Evolutionary conservation across 2,113 vertebrate genomes (phyloP).

Genomic region (Struthidea cinerea): DNA sequence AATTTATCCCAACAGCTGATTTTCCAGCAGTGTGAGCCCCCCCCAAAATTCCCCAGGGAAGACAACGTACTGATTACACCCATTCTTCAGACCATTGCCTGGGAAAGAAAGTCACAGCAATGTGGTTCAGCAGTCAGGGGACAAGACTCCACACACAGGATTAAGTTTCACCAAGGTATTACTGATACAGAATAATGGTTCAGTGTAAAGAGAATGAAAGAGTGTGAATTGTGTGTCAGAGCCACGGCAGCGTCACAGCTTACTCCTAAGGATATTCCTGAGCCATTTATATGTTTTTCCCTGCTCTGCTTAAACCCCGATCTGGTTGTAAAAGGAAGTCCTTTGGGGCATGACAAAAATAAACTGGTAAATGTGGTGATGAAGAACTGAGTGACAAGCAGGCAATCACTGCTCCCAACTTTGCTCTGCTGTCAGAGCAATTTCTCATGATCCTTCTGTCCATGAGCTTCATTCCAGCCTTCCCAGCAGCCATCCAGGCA

Average conservation of each 20-base stretch:
- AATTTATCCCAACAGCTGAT: background rate
- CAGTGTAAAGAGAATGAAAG: background rate
- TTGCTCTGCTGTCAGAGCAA: background rate
- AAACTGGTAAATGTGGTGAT: background rate
- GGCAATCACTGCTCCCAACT: background rate
- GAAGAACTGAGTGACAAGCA: background rate
- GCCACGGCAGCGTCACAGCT: background rate
- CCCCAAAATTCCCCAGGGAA: background rate
- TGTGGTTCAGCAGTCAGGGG: background rate
- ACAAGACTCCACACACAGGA: background rate
- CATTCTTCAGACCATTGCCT: background rate
- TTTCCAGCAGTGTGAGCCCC: background rate
- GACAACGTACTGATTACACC: background rate
- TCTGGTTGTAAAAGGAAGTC: background rate
- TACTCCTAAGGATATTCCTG: background rate
- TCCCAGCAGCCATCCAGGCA: background rate
- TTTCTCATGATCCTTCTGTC: background rate
- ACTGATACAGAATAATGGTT: background rate
- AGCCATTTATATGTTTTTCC: background rate
- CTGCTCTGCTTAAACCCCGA: background rate
- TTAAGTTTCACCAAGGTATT: background rate
- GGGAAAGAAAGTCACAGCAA: background rate
- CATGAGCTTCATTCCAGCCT: background rate
- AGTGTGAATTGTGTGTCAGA: background rate
- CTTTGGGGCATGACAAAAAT: background rate